Evolutionary conservation across 2,113 vertebrate species (phyloP), one percentile per base, ranked within the genome.

Genomic region (Rhombomys opimus): DNA sequence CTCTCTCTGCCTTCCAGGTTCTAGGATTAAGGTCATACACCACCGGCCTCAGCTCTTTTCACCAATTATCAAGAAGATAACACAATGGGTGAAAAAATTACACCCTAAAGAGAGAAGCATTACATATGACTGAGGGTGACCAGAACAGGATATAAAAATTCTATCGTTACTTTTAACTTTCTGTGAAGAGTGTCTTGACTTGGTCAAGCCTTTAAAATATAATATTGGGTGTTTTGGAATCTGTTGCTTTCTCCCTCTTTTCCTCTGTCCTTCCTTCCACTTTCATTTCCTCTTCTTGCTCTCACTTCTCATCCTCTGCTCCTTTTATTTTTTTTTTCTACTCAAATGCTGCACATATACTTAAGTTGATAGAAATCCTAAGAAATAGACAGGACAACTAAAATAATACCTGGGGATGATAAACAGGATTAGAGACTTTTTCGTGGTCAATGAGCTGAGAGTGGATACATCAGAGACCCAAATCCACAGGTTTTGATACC

Each of bases 321-420:
- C 27, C 3, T 80, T 22, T 35, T 4, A 27, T n/a, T 52, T 70
- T 41, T 41, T 41, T 41, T 41, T 41, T 41, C 35, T 84, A 13
- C 54, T 22, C 70, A 92, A 80, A 91, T 85, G 1, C 7, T 67
- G 61, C 32, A 76, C 9, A 27, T 57, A 38, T 22, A n/a, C 63
- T 86, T 92, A 90, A 18, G 22, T 95, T 92, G 52, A 68, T 20
- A 89, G 20, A 92, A 90, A 89, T 90, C 57, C 7, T 78, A 89
- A 78, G n/a, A 96, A 87, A 57, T 11, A 73, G 12, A 13, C 3
- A 86, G 25, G 14, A 41, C 20, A 13, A 57, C 59, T 77, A n/a
- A 35, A 95, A 86, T 75, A 50, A 80, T 63, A 59, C n/a, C 54
- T 68, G 38, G 0, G 59, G 52, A 1, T 76, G n/a, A 70, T 1